These are phyloP conservation scores for Pseudochaenichthys georgianus DNA, from an alignment of 2,797 vertebrate genomes.

Conservation along the genomic window DNA sequence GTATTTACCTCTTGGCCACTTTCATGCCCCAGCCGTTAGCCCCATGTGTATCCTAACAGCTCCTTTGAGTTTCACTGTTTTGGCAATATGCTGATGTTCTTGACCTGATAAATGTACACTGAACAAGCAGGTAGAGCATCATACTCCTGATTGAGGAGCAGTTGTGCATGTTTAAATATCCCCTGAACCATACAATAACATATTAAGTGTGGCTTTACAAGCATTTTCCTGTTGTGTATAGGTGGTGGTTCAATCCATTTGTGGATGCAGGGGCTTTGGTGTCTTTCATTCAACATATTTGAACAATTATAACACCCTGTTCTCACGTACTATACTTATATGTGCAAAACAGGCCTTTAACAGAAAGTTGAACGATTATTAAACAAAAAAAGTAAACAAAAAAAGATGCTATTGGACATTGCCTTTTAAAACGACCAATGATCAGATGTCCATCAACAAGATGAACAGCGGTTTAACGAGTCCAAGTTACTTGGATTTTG, in stretches of 20 bases:
- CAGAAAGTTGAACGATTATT: background rate
- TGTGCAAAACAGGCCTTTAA: background rate
- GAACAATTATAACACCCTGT: background rate
- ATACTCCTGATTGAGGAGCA: slow-evolving; percentile 5
- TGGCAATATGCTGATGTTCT: slow-evolving; percentile 8
- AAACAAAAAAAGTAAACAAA: background rate
- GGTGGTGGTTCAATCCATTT: background rate
- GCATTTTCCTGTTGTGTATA: slow-evolving; percentile 23
- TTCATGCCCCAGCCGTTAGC: background rate
- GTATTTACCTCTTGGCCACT: slow-evolving; percentile 14
- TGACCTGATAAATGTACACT: slow-evolving; percentile 5
- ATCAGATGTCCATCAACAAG: background rate
- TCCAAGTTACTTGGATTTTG: background rate
- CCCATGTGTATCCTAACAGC: background rate
- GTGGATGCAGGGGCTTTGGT: background rate
- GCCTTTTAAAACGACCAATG: slow-evolving; percentile 1
- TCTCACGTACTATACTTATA: background rate
- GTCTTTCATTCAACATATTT: slow-evolving; percentile 13
- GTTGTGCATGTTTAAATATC: slow-evolving; percentile 17
- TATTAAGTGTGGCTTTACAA: slow-evolving; percentile 11
- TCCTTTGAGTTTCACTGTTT: slow-evolving; percentile 21
- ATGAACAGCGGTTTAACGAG: background rate
- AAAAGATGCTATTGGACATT: background rate
- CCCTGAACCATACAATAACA: slow-evolving; percentile 17
- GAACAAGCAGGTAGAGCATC: background rate